These are phyloP conservation scores for Diaphora mendica DNA, from an alignment of 2,888 invertebrate species.

Conservation along the genomic window DNA sequence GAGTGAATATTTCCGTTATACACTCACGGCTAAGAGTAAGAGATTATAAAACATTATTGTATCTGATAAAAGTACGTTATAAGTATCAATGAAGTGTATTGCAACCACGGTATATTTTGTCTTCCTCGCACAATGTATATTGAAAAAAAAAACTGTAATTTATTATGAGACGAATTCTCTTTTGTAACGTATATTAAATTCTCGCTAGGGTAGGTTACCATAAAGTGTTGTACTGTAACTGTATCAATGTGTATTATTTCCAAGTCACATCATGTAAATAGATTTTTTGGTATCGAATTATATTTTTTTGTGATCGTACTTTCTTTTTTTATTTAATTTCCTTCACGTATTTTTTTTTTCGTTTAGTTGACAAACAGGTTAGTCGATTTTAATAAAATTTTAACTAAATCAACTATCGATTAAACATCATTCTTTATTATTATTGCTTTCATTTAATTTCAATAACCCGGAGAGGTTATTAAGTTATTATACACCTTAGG, in stretches of 20 bases:
- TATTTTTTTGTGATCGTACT: constrained; percentile 81
- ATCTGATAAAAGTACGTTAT: background rate
- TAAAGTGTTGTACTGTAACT: constrained; percentile 44
- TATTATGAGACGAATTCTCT: constrained; percentile 48
- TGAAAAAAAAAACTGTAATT: constrained; percentile 50
- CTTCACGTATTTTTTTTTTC: constrained; percentile 29
- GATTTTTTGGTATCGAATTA: constrained; percentile 77
- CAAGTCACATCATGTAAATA: constrained; percentile 76
- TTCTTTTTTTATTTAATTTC: constrained; percentile 56
- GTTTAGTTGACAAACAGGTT: constrained; percentile 26
- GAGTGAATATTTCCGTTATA: background rate
- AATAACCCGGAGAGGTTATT: constrained; percentile 3
- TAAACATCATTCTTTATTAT: constrained; percentile 7
- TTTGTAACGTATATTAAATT: constrained; percentile 41
- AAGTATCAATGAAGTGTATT: background rate
- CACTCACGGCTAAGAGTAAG: background rate
- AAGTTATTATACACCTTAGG: background rate
- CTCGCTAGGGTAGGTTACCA: constrained; percentile 58
- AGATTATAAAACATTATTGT: background rate
- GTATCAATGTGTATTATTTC: constrained; percentile 48
- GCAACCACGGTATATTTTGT: constrained; percentile 29
- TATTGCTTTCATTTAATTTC: constrained; percentile 13
- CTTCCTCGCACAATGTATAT: constrained; percentile 40
- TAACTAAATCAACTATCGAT: background rate
- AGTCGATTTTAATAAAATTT: constrained; percentile 29